Evolutionary conservation across 2,113 vertebrate species (phyloP).

Genomic region (Corvus moneduloides): DNA sequence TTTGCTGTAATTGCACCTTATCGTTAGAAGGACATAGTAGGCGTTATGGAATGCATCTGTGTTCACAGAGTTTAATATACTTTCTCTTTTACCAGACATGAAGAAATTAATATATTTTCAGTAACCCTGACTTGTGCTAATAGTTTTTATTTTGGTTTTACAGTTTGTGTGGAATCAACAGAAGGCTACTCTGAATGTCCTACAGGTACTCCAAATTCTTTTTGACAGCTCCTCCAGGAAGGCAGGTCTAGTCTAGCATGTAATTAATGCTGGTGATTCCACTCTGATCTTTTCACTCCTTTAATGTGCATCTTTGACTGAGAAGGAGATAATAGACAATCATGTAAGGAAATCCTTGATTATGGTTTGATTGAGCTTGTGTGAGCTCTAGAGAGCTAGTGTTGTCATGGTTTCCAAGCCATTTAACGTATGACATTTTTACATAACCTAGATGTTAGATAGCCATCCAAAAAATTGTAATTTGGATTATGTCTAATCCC

Average conservation of each 20-base stretch:
- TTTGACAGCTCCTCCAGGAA: slow-evolving; percentile 31
- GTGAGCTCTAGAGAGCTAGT: slow-evolving; percentile 63
- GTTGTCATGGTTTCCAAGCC: slow-evolving; percentile 71
- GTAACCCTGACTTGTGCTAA: not conserved
- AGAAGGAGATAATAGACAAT: slow-evolving; percentile 77
- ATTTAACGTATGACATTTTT: slow-evolving; percentile 50
- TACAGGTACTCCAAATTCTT: slow-evolving; percentile 9
- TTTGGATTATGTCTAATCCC: slow-evolving; percentile 8
- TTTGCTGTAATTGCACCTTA: not conserved
- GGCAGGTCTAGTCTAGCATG: slow-evolving; percentile 50
- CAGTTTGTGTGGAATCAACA: not conserved
- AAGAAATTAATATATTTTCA: not conserved
- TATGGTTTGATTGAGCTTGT: slow-evolving; percentile 74
- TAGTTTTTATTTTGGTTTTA: not conserved
- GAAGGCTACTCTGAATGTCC: not conserved
- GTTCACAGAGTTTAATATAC: not conserved
- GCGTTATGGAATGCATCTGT: not conserved
- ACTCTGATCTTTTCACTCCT: slow-evolving; percentile 67
- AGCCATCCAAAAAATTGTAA: slow-evolving; percentile 55
- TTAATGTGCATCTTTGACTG: slow-evolving; percentile 62
- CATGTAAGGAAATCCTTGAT: slow-evolving; percentile 73
- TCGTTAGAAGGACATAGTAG: not conserved
- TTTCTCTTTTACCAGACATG: not conserved
- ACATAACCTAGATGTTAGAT: slow-evolving; percentile 58
- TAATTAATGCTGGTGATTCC: slow-evolving; percentile 66